phyloP scores from a whole-genome alignment of 1,140 invertebrate species.

The Dendrolimus kikuchii region DNA sequence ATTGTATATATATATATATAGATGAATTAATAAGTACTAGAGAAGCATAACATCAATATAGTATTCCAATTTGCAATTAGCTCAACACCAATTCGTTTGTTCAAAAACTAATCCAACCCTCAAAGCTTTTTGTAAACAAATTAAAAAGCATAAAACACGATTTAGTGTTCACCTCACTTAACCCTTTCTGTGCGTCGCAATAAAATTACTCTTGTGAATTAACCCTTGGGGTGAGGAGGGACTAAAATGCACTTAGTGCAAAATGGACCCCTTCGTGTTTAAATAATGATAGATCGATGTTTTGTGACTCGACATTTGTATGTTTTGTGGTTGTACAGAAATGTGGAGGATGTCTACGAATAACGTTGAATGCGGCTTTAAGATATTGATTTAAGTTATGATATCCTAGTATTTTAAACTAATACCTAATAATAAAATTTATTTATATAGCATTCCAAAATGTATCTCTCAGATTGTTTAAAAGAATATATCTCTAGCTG shows the following conservation, averaged over 20 bases:
- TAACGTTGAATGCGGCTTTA: no score
- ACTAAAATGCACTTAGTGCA: slow-evolving; percentile 23
- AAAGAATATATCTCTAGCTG: no score
- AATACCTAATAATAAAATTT: no score
- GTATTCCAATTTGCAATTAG: neutral
- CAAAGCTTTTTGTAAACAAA: slow-evolving; percentile 38
- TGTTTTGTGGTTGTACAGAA: neutral
- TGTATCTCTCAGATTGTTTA: no score
- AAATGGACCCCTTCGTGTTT: slow-evolving; percentile 27
- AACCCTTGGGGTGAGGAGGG: slow-evolving; percentile 22
- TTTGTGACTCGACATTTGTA: slow-evolving; percentile 22
- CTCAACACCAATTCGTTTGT: neutral
- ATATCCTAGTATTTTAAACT: no score
- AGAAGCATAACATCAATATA: neutral
- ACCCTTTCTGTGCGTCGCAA: slow-evolving; percentile 35
- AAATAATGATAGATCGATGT: slow-evolving; percentile 44
- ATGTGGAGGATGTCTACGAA: no score
- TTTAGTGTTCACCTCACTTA: slow-evolving; percentile 34
- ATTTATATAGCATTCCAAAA: no score
- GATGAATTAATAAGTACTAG: neutral
- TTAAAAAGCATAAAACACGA: slow-evolving; percentile 56
- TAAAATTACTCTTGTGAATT: slow-evolving; percentile 47
- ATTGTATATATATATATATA: no score
- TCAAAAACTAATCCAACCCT: slow-evolving; percentile 9
- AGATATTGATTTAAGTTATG: no score